Percentiles rank a stretch among this genome's conserved stretches.
phyloP scores from a whole-genome alignment of 2,797 vertebrate species.

The Hemibagrus guttatus region DNA sequence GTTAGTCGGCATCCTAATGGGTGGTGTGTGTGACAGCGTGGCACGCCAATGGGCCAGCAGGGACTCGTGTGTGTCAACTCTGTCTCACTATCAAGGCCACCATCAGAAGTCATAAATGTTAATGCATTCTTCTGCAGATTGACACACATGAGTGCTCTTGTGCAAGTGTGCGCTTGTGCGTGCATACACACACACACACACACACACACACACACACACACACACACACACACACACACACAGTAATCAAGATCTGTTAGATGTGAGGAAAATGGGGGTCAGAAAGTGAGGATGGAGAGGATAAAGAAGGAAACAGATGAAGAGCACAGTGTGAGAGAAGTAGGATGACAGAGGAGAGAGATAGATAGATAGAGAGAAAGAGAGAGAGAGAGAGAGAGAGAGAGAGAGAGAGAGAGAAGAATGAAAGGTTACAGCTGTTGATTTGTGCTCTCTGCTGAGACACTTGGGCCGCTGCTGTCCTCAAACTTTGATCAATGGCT shows the following conservation, averaged over 20 bases:
- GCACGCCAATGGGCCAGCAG: slow-evolving; percentile 45
- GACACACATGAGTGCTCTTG: slow-evolving; percentile 48
- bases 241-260: slow-evolving; percentile 37
- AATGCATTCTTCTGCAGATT: slow-evolving; percentile 60
- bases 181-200: slow-evolving; percentile 34
- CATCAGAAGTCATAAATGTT: slow-evolving; percentile 63
- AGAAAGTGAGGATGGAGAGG: slow-evolving; percentile 5
- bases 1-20: slow-evolving; percentile 55
- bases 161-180: background rate
- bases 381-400: background rate
- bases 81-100: slow-evolving; percentile 61
- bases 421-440: slow-evolving; percentile 73
- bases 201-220: slow-evolving; percentile 39
- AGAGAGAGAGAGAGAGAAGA: slow-evolving; percentile 36
- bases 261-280: slow-evolving; percentile 38
- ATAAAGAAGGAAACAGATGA: background rate
- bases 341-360: background rate
- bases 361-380: background rate
- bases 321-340: background rate
- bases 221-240: slow-evolving; percentile 30
- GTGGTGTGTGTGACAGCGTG: slow-evolving; percentile 53
- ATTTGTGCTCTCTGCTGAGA: slow-evolving; percentile 67
- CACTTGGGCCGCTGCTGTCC: slow-evolving; percentile 71
- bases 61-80: slow-evolving; percentile 51
- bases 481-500: slow-evolving; percentile 76